A percentile compares a stretch with the other conserved stretches of the same genome.
phyloP scores from a whole-genome alignment of 2,113 vertebrate species.

The Stegostoma tigrinum region DNA sequence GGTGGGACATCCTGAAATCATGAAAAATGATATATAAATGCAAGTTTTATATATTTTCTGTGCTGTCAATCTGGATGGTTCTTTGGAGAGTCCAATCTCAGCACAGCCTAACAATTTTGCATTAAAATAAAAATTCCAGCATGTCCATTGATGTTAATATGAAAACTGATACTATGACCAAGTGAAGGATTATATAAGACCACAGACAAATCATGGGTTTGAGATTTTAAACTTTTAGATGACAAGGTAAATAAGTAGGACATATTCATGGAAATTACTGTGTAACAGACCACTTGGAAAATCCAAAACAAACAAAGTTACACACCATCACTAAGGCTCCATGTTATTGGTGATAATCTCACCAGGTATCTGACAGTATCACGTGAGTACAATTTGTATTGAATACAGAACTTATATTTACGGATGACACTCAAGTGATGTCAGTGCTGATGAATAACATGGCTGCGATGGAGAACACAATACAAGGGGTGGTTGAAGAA shows the following conservation, averaged over 20 bases:
- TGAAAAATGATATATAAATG: no score
- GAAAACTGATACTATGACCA: background rate
- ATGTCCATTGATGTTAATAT: background rate
- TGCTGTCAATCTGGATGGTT: background rate
- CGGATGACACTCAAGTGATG: background rate
- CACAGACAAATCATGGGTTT: background rate
- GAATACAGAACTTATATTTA: background rate
- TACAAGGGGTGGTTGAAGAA: no score
- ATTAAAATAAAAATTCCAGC: background rate
- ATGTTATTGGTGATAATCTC: background rate
- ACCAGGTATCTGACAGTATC: background rate
- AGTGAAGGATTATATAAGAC: background rate
- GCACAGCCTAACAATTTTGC: background rate
- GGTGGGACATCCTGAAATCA: no score
- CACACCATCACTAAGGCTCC: background rate
- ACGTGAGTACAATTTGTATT: background rate
- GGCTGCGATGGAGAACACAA: background rate
- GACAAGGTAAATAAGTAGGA: background rate
- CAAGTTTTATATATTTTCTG: no score
- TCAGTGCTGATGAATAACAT: background rate
- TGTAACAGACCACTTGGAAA: background rate
- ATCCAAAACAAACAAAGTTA: background rate
- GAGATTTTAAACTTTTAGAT: background rate
- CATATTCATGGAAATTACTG: background rate
- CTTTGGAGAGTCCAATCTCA: background rate